A percentile compares a stretch with the other conserved stretches of the same genome.
Conservation (phyloP, 1,140 invertebrate species). For the Drosophila guanche region DNA sequence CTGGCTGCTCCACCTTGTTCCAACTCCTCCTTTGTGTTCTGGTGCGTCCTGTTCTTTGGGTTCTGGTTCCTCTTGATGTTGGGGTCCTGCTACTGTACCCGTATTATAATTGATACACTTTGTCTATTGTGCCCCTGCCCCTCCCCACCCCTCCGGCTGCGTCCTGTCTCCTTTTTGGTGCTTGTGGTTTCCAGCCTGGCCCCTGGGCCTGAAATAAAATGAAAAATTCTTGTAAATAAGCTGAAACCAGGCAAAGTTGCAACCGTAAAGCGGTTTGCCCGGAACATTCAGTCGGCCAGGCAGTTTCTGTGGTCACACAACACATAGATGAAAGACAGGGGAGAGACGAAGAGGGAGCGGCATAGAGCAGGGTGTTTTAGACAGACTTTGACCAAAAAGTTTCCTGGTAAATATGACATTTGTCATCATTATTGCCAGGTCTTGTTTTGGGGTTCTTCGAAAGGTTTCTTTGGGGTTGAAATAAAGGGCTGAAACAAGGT, state of each 20-base stretch:
- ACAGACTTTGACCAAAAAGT: constrained; percentile 8
- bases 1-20: not conserved
- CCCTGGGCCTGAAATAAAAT: constrained; percentile 56
- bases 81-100: constrained; percentile 28
- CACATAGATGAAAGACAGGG: not conserved
- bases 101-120: constrained; percentile 81
- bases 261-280: constrained; percentile 57
- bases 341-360: not conserved
- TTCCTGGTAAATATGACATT: constrained; percentile 6
- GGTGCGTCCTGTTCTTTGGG: not conserved
- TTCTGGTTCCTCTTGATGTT: constrained; percentile 18
- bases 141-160: not conserved
- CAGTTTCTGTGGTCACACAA: constrained; percentile 36
- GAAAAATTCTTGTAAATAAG: constrained; percentile 72
- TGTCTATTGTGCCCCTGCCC: constrained; percentile 43
- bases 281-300: constrained; percentile 17
- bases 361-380: not conserved
- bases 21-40: not conserved
- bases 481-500: not conserved
- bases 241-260: constrained; percentile 52
- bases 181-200: constrained; percentile 24
- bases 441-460: not conserved
- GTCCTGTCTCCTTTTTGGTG: constrained; percentile 8
- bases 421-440: constrained; percentile 36
- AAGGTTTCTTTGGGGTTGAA: constrained; percentile 6